Percentiles rank a stretch among this genome's conserved stretches.
phyloP scores from a whole-genome alignment of 2,113 vertebrate species.

The Rhea pennata region DNA sequence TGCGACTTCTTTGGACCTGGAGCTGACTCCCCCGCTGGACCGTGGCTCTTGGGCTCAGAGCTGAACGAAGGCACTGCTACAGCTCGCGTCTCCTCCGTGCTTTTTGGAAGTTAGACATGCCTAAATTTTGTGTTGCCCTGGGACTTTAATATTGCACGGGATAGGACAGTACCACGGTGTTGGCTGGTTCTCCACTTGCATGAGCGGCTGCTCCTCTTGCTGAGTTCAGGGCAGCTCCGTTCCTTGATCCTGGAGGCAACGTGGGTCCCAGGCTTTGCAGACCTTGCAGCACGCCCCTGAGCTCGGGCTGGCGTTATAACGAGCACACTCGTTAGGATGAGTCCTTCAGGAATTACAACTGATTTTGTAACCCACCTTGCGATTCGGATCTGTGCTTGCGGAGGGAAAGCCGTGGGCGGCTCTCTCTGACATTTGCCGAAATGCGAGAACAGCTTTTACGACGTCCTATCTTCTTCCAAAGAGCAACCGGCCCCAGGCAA shows the following conservation, averaged over 20 bases:
- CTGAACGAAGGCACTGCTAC: too few species aligned
- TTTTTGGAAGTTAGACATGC: too few species aligned
- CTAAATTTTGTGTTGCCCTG: too few species aligned
- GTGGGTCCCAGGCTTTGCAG: neutral
- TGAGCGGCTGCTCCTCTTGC: neutral
- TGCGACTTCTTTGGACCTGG: neutral
- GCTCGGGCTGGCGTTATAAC: too few species aligned
- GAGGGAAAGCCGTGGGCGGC: neutral
- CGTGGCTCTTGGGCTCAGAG: too few species aligned
- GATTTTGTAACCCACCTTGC: too few species aligned
- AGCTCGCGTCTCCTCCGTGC: too few species aligned
- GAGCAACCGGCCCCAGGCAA: neutral
- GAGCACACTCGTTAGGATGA: too few species aligned
- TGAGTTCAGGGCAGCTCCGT: neutral
- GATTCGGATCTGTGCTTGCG: neutral
- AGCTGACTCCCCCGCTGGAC: too few species aligned
- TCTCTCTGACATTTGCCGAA: neutral
- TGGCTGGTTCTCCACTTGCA: neutral
- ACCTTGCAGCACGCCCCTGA: neutral
- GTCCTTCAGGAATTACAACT: too few species aligned
- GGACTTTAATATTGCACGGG: too few species aligned
- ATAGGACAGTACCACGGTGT: too few species aligned
- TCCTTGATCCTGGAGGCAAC: neutral
- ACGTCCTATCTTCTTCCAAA: neutral
- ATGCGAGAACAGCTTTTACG: neutral